A percentile compares a stretch with the other conserved stretches of the same genome.
phyloP scores from a whole-genome alignment of 2,797 vertebrate genomes.

The Amblyraja radiata region DNA sequence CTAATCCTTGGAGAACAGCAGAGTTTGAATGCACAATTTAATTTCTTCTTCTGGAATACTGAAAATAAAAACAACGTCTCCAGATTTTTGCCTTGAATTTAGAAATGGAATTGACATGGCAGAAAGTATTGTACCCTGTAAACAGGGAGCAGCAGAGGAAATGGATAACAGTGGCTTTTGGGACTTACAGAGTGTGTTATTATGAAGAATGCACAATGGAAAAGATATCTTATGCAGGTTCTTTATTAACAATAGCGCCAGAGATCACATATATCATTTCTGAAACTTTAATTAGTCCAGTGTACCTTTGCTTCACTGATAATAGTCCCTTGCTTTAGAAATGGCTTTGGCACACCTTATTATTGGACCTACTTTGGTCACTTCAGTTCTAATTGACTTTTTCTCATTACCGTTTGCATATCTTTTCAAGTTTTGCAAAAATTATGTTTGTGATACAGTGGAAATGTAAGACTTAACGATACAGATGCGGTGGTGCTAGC shows the following conservation, averaged over 20 bases:
- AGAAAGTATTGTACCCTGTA: not conserved
- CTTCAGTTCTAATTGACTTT: not conserved
- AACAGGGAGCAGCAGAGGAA: not conserved
- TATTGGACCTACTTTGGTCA: not conserved
- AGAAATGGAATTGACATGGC: not conserved
- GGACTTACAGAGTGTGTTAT: not conserved
- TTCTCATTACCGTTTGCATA: not conserved
- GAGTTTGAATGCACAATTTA: not conserved
- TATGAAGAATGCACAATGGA: not conserved
- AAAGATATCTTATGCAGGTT: not conserved
- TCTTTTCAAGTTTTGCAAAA: not conserved
- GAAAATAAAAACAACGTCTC: not conserved
- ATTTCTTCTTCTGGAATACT: not conserved
- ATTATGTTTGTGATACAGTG: too few species aligned
- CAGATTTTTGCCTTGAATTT: not conserved
- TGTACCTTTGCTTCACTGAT: not conserved
- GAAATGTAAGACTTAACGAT: too few species aligned
- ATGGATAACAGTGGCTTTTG: not conserved
- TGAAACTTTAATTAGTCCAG: not conserved
- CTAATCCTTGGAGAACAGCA: constrained; percentile 9
- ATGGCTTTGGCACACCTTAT: not conserved
- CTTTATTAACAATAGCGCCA: not conserved
- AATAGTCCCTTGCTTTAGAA: not conserved
- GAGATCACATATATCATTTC: not conserved
- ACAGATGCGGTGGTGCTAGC: too few species aligned